phyloP scores from a whole-genome alignment of 1,140 invertebrate species.

The Micrasema longulum region DNA sequence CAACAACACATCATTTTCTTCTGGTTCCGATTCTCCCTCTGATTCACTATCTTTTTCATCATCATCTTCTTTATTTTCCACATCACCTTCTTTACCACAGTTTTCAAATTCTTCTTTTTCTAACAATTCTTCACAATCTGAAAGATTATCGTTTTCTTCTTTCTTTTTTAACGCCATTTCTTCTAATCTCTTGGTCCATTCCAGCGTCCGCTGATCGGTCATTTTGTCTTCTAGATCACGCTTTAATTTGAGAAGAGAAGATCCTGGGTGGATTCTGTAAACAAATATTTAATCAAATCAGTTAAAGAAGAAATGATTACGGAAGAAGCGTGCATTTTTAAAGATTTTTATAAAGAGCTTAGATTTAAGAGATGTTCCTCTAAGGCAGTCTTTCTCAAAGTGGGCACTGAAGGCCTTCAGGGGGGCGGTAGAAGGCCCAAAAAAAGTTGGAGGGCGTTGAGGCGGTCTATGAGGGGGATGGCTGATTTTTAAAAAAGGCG shows the following conservation, averaged over 20 bases:
- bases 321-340: too few species aligned
- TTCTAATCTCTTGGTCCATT: slow-evolving; percentile 72
- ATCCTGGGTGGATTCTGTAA: slow-evolving; percentile 68
- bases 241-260: slow-evolving; percentile 71
- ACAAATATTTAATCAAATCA: too few species aligned
- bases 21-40: slow-evolving; percentile 55
- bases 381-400: too few species aligned
- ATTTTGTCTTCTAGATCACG: slow-evolving; percentile 75
- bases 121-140: slow-evolving; percentile 61
- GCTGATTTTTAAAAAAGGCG: too few species aligned
- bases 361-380: too few species aligned
- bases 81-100: slow-evolving; percentile 36
- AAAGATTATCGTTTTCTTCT: slow-evolving; percentile 62
- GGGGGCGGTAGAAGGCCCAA: too few species aligned
- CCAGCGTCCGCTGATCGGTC: slow-evolving; percentile 69
- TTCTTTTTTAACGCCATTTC: slow-evolving; percentile 58
- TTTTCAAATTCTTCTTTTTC: slow-evolving; percentile 56
- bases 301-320: not conserved
- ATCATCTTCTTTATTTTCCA: slow-evolving; percentile 44
- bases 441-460: too few species aligned
- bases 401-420: too few species aligned
- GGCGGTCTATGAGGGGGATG: too few species aligned
- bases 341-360: too few species aligned
- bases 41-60: slow-evolving; percentile 38
- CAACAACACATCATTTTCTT: slow-evolving; percentile 62